Evolutionary conservation across 1,140 invertebrate species (phyloP).

Genomic region (Drosophila suzukii): DNA sequence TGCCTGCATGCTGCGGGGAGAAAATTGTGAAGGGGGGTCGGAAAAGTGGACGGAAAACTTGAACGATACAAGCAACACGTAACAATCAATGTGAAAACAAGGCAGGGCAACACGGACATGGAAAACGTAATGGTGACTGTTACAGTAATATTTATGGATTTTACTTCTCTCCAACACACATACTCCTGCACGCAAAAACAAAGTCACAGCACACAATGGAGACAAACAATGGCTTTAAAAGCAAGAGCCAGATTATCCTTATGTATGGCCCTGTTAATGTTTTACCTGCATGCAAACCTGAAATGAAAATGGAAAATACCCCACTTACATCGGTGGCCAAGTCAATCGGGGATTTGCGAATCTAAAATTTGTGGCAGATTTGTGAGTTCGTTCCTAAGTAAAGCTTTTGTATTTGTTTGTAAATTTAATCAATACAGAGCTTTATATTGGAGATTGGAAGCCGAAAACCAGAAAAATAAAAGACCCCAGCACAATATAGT

Average conservation of each 20-base stretch:
- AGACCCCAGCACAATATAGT: too few species aligned
- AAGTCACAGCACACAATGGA: constrained; percentile 8
- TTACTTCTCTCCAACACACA: constrained; percentile 6
- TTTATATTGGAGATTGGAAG: not conserved
- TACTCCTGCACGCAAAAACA: not conserved
- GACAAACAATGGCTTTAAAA: constrained; percentile 26
- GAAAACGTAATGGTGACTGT: constrained; percentile 32
- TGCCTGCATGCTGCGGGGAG: constrained; percentile 53
- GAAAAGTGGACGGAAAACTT: constrained; percentile 10
- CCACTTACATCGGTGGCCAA: not conserved
- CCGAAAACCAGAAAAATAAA: not conserved
- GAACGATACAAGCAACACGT: constrained; percentile 60
- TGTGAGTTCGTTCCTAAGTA: not conserved
- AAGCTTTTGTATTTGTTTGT: not conserved
- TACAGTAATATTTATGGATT: constrained; percentile 70
- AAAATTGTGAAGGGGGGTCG: not conserved
- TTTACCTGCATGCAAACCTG: constrained; percentile 4
- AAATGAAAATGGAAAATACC: constrained; percentile 13
- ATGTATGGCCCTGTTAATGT: constrained; percentile 12
- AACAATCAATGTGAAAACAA: constrained; percentile 80
- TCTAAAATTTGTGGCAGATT: not conserved
- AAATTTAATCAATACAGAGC: not conserved
- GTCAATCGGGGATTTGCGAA: constrained; percentile 15
- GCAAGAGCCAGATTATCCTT: constrained; percentile 20
- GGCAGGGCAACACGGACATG: constrained; percentile 50